Evolutionary conservation across 2,113 vertebrate genomes (phyloP).

Genomic region (Kryptolebias marmoratus): DNA sequence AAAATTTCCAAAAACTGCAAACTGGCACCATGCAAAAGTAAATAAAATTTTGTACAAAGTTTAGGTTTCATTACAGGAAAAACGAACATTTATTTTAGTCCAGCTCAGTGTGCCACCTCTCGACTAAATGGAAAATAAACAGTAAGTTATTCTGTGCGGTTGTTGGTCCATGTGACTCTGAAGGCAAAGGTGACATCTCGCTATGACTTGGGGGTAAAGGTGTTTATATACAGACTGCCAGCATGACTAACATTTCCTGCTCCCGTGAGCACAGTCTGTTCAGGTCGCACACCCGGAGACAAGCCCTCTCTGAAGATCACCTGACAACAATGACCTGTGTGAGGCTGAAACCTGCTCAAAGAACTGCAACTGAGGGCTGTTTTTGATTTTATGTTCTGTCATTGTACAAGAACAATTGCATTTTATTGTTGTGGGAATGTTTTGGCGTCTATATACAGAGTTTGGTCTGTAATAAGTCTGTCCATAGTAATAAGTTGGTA

Average conservation of each 20-base stretch:
- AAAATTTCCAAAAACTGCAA: no score
- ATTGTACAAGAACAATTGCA: constrained; percentile 11
- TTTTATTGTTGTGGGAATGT: not conserved
- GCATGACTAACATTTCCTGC: constrained; percentile 68
- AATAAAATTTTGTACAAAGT: no score
- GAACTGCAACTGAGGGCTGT: constrained; percentile 23
- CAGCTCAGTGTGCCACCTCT: not conserved
- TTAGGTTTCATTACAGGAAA: no score
- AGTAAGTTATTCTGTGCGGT: constrained; percentile 10
- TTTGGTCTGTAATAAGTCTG: not conserved
- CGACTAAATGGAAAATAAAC: constrained; percentile 9
- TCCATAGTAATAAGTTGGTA: not conserved
- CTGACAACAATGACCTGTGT: constrained; percentile 54
- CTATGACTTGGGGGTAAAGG: constrained; percentile 60
- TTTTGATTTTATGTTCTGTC: constrained; percentile 7
- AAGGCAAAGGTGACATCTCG: constrained; percentile 62
- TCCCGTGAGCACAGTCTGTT: constrained; percentile 63
- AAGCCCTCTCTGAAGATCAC: constrained; percentile 40
- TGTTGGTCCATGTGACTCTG: constrained; percentile 44
- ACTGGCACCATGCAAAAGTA: no score
- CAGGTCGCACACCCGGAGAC: constrained; percentile 48
- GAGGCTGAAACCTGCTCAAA: constrained; percentile 43
- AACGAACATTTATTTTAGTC: not conserved
- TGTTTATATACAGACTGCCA: constrained; percentile 60
- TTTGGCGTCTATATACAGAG: not conserved